These are phyloP conservation scores for Poeciliopsis retropinna DNA, from an alignment of 2,113 vertebrate genomes.

Conservation along the genomic window DNA sequence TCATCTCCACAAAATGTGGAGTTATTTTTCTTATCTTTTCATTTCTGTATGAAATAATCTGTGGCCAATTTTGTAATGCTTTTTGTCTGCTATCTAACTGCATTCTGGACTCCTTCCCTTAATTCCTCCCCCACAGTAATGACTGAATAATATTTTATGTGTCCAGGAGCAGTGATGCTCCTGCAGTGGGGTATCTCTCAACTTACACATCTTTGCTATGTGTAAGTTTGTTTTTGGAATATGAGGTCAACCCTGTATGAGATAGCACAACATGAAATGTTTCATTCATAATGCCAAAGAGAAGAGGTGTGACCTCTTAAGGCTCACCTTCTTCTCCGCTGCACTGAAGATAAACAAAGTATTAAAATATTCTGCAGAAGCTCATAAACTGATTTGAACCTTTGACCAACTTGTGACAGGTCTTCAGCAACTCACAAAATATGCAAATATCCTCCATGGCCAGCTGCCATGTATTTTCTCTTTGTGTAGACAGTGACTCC, in stretches of 20 bases:
- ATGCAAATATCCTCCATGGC: background rate
- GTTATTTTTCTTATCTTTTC: no score
- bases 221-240: background rate
- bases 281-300: no score
- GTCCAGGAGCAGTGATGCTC: no score
- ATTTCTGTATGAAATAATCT: no score
- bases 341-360: background rate
- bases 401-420: background rate
- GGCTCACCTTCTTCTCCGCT: background rate
- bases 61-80: no score
- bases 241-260: background rate
- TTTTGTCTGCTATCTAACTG: no score
- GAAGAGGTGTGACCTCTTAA: background rate
- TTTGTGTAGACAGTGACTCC: background rate
- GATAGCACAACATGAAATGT: no score
- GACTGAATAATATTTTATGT: no score
- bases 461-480: conserved; percentile 22
- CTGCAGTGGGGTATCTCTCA: no score
- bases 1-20: no score
- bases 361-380: background rate
- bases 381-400: background rate
- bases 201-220: background rate
- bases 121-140: no score
- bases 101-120: no score
- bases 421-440: background rate